Evolutionary conservation across 1,140 invertebrate species (phyloP).

Genomic region (Drosophila kohkoa): DNA sequence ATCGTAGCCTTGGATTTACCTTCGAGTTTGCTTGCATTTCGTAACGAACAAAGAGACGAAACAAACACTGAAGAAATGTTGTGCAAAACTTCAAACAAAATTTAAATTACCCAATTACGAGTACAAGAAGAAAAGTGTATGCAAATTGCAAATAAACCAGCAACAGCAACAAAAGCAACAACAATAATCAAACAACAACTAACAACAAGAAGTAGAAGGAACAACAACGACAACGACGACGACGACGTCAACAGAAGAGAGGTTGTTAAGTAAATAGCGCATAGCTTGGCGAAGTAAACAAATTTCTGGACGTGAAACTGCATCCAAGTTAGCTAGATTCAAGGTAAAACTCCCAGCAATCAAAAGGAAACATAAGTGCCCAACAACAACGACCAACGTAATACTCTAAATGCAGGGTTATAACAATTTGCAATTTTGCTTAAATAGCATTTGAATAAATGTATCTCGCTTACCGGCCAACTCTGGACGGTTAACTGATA

Average conservation of each 20-base stretch:
- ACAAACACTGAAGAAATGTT: conserved; percentile 22
- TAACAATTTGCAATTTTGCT: too few species aligned
- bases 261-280: conserved; percentile 48
- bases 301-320: conserved; percentile 40
- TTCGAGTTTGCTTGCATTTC: conserved; percentile 1
- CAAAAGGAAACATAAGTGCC: not conserved
- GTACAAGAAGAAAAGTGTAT: conserved; percentile 34
- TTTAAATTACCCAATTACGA: conserved; percentile 62
- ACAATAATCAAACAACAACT: conserved; percentile 18
- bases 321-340: conserved; percentile 28
- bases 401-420: not conserved
- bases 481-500: too few species aligned
- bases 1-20: not conserved
- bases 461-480: too few species aligned
- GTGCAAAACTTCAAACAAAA: conserved; percentile 34
- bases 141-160: conserved; percentile 48
- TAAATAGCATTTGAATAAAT: not conserved
- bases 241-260: conserved; percentile 35
- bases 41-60: conserved; percentile 10
- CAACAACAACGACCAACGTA: not conserved
- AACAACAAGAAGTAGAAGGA: conserved; percentile 4
- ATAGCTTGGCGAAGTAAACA: conserved; percentile 35
- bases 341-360: conserved; percentile 10
- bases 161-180: conserved; percentile 18
- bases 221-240: conserved; percentile 20